A percentile compares a stretch with the other conserved stretches of the same genome.
Conservation (phyloP, 2,797 vertebrate genomes). For the Halcyon chelicuti region DNA sequence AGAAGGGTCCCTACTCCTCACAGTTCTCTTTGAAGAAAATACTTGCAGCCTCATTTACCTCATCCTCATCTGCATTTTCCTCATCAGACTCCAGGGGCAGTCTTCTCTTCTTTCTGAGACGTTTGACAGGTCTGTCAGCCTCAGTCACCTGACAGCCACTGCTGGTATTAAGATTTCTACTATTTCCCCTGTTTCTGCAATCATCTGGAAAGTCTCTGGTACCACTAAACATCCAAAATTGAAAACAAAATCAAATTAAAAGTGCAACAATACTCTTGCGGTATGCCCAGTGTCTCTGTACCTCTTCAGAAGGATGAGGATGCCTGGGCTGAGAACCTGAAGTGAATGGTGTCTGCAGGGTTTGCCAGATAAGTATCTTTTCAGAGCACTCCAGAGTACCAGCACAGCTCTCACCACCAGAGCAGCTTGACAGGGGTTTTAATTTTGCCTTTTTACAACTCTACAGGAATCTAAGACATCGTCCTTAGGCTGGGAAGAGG, state of each 20-base stretch:
- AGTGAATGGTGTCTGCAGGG: neutral
- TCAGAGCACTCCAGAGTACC: neutral
- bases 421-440: neutral
- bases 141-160: constrained; percentile 70
- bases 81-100: constrained; percentile 93
- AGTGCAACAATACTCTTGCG: neutral
- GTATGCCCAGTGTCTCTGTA: neutral
- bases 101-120: constrained; percentile 90
- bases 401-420: neutral
- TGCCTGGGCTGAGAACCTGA: neutral
- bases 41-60: constrained; percentile 77
- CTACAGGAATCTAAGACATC: neutral
- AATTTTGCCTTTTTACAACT: neutral
- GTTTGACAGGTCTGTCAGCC: constrained; percentile 83
- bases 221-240: constrained; percentile 15
- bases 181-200: constrained; percentile 73
- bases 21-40: neutral
- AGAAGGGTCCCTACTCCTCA: neutral
- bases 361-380: neutral
- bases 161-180: constrained; percentile 22
- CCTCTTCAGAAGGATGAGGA: neutral
- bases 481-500: neutral
- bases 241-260: constrained; percentile 20
- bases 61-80: constrained; percentile 87
- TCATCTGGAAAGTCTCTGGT: constrained; percentile 76